These are phyloP conservation scores for Ciconia nigra DNA, from an alignment of 2,797 vertebrate genomes.

Conservation along the genomic window DNA sequence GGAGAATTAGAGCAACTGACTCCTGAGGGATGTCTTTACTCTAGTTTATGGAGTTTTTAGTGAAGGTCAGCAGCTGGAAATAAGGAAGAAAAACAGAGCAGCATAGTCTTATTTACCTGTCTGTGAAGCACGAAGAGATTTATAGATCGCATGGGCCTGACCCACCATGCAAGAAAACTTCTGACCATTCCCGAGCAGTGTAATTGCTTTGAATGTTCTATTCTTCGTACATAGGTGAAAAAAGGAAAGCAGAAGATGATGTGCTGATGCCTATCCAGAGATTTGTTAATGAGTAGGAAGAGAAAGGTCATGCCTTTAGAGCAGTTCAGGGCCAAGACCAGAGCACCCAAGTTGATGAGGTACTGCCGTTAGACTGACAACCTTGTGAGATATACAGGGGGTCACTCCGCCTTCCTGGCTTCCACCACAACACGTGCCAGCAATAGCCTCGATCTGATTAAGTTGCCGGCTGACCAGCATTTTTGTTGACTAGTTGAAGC, in stretches of 20 bases:
- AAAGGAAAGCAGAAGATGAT: background rate
- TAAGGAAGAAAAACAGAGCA: background rate
- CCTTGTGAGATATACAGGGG: background rate
- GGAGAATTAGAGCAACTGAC: background rate
- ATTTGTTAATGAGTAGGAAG: background rate
- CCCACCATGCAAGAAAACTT: background rate
- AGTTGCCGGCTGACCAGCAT: background rate
- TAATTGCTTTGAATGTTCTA: background rate
- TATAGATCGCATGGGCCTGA: background rate
- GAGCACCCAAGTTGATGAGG: background rate
- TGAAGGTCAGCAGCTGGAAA: constrained; percentile 3
- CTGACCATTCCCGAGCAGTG: background rate
- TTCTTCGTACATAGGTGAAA: background rate
- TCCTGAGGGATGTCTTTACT: background rate
- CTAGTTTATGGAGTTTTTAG: background rate
- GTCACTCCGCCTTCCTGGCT: background rate
- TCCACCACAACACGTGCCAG: background rate
- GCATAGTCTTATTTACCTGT: background rate
- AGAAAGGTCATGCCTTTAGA: background rate
- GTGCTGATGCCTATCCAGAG: background rate
- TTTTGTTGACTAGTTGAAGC: background rate
- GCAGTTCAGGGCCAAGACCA: background rate
- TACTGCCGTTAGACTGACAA: fast-evolving
- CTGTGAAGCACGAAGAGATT: background rate
- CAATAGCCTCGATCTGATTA: background rate